phyloP scores from a whole-genome alignment of 2,113 vertebrate genomes.

The Mus spicilegus region DNA sequence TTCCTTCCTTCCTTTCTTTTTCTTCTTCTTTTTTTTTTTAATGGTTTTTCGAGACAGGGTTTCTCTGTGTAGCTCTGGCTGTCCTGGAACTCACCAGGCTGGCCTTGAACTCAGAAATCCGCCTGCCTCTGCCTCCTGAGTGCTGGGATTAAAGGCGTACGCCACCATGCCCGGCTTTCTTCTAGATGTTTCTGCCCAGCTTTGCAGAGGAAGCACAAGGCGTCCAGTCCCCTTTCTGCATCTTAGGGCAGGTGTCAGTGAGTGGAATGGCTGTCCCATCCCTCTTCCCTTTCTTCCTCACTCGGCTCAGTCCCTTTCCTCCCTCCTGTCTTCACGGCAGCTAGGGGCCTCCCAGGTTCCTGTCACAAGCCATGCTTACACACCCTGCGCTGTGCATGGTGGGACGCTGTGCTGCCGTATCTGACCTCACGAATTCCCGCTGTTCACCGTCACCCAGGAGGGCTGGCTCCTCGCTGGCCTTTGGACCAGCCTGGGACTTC shows the following conservation, averaged over 20 bases:
- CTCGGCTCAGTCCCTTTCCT: too few species aligned
- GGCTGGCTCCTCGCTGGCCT: background rate
- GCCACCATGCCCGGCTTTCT: too few species aligned
- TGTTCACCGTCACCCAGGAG: background rate
- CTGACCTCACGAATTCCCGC: background rate
- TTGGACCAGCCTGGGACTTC: background rate
- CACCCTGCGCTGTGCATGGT: background rate
- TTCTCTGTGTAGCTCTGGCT: too few species aligned
- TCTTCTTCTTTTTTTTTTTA: too few species aligned
- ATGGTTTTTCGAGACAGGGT: too few species aligned
- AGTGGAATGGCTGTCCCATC: too few species aligned
- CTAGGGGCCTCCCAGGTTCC: background rate
- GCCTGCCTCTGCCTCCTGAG: too few species aligned
- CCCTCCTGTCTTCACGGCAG: background rate
- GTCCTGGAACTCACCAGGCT: too few species aligned
- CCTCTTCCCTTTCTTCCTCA: background rate
- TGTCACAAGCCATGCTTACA: background rate
- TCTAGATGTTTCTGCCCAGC: background rate
- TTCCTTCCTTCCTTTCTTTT: too few species aligned
- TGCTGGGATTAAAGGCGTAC: too few species aligned
- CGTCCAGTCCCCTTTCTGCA: background rate
- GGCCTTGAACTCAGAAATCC: too few species aligned
- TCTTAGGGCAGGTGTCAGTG: background rate
- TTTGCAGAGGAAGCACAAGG: background rate
- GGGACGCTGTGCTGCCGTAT: background rate